Conservation (phyloP, 2,888 invertebrate genomes). For the Achlya flavicornis region DNA sequence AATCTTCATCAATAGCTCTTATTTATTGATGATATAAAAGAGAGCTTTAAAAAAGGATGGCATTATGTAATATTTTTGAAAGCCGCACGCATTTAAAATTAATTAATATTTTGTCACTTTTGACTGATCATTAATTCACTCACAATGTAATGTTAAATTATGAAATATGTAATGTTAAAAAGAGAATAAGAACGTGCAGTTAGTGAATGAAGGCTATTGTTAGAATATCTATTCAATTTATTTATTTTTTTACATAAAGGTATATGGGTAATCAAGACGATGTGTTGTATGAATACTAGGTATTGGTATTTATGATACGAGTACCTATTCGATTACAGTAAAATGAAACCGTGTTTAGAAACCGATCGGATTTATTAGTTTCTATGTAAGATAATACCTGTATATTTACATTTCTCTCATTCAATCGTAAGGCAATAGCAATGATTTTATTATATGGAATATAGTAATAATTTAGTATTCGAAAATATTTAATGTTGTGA, state of each 20-base stretch:
- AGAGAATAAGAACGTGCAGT: not conserved
- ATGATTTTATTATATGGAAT: no score
- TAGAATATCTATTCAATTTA: not conserved
- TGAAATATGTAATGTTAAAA: not conserved
- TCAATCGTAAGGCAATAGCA: not conserved
- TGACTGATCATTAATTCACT: slow-evolving; percentile 38
- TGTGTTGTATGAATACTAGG: not conserved
- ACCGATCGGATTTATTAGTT: not conserved
- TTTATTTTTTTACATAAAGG: not conserved
- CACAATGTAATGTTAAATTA: slow-evolving; percentile 33
- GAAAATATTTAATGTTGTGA: no score
- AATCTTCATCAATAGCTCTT: not conserved
- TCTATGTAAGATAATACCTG: not conserved
- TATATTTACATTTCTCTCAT: not conserved
- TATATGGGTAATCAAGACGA: not conserved
- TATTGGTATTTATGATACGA: not conserved
- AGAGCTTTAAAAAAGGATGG: not conserved
- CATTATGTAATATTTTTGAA: slow-evolving; percentile 8
- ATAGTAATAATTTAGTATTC: no score
- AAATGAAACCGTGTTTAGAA: not conserved
- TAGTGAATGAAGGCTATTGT: slow-evolving; percentile 4
- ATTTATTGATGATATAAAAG: not conserved
- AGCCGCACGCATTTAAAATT: slow-evolving; percentile 14
- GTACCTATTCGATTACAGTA: not conserved
- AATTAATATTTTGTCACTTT: slow-evolving; percentile 40